Evolutionary conservation across 1,140 invertebrate genomes (phyloP), one percentile per base, ranked within the genome.

Genomic region (Panagrolaimus sp.): DNA sequence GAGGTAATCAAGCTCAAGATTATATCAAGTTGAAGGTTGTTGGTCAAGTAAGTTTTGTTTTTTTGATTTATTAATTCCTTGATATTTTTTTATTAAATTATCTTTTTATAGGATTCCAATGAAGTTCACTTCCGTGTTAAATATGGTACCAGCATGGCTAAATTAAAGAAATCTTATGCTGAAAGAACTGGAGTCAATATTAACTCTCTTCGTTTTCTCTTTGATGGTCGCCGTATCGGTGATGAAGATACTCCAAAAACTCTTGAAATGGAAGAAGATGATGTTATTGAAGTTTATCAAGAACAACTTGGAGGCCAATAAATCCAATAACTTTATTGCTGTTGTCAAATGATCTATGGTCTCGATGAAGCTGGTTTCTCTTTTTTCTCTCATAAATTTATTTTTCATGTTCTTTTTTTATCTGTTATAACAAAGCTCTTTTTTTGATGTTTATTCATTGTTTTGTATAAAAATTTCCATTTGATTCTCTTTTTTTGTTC

Each of bases 121-220:
- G 90, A 91, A 87, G 90, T 91, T 71, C 90, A 91, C 79, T 91
- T 91, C 83, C 87, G 89, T 79, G 89, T 91, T 46, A 91, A 91
- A 84, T 89, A 89, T 87, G 89, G 89, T 13, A 91, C 90, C 69
- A 87, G 88, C 81, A 90, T 91, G 89, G 88, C 88, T 20, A 91
- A 91, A 83, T 83, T 91, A 53, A 91, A 91, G 83, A 91, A 91
- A 79, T 89, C 89, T 0, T 91, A 91, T 84, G 89, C 89, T 78
- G 89, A 91, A 47, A 71, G 77, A 9, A 82, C 89, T 85, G 89
- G 89, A 71, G 88, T 90, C 31, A 88, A 88, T 42, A 88, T 90
- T 70, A 87, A 85, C 23, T 89, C 88, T 1, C 84, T 90, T 47
- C 87, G 90, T 78, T 91, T 91, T 86, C 85, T 91, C 0, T 91